Evolutionary conservation across 2,888 invertebrate genomes (phyloP).

Genomic region (Eucriotettix oculatus): DNA sequence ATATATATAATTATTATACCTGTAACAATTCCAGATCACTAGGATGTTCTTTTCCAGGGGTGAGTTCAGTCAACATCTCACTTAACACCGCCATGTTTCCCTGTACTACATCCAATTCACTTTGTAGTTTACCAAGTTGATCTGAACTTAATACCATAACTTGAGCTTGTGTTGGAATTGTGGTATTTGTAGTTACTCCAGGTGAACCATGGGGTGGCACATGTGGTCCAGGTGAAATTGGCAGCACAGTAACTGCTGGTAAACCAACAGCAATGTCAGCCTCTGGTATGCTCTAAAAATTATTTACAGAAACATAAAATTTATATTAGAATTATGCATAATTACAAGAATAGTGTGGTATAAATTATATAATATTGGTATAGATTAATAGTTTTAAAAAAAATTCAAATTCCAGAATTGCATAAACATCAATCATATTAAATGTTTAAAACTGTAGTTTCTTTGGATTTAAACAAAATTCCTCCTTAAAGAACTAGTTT

Average conservation of each 20-base stretch:
- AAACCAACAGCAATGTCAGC: constrained; percentile 15
- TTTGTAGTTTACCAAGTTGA: constrained; percentile 74
- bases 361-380: no score
- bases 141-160: constrained; percentile 45
- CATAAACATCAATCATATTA: no score
- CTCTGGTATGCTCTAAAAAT: constrained; percentile 25
- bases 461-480: no score
- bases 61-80: constrained; percentile 87
- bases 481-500: no score
- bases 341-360: no score
- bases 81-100: constrained; percentile 86
- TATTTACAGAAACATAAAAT: not conserved
- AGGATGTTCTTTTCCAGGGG: constrained; percentile 66
- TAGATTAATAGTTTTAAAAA: no score
- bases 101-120: constrained; percentile 81
- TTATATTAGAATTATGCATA: no score
- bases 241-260: constrained; percentile 10
- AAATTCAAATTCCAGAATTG: no score
- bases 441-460: no score
- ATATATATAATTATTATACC: constrained; percentile 26
- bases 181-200: not conserved
- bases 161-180: constrained; percentile 21
- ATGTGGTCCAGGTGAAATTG: constrained; percentile 14
- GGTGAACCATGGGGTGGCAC: constrained; percentile 5
- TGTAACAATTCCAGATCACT: constrained; percentile 77